phyloP scores from a whole-genome alignment of 2,113 vertebrate genomes.

The Periophthalmus modestus region DNA sequence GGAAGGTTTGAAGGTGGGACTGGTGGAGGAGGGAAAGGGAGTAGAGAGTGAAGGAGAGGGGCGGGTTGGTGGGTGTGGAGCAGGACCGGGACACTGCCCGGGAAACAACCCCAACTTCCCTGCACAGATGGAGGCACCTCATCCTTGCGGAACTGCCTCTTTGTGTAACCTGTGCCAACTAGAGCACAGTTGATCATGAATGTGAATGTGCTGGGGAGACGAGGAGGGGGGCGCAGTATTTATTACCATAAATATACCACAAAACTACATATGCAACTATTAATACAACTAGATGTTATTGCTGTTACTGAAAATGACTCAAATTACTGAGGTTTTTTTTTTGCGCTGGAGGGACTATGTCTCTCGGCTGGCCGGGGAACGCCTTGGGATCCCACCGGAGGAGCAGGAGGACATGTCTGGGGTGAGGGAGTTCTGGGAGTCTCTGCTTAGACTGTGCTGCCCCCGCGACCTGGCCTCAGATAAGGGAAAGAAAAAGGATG shows the following conservation, averaged over 20 bases:
- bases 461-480: too few species aligned
- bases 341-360: too few species aligned
- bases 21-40: not conserved
- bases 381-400: too few species aligned
- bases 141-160: conserved; percentile 58
- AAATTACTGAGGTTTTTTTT: too few species aligned
- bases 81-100: conserved; percentile 70
- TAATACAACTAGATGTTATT: too few species aligned
- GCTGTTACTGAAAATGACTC: too few species aligned
- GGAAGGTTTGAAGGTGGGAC: not conserved
- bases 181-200: conserved; percentile 49
- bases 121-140: conserved; percentile 80
- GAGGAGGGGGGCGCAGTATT: not conserved
- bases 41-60: not conserved
- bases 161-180: conserved; percentile 63
- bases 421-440: too few species aligned
- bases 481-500: too few species aligned
- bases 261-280: too few species aligned
- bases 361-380: too few species aligned
- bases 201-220: conserved; percentile 26
- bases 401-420: too few species aligned
- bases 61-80: conserved; percentile 8
- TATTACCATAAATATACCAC: not conserved
- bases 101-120: conserved; percentile 69
- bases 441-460: too few species aligned